Percentiles rank a stretch among this genome's conserved stretches.
Conservation (phyloP, 2,888 invertebrate species). For the Polyploca ridens region DNA sequence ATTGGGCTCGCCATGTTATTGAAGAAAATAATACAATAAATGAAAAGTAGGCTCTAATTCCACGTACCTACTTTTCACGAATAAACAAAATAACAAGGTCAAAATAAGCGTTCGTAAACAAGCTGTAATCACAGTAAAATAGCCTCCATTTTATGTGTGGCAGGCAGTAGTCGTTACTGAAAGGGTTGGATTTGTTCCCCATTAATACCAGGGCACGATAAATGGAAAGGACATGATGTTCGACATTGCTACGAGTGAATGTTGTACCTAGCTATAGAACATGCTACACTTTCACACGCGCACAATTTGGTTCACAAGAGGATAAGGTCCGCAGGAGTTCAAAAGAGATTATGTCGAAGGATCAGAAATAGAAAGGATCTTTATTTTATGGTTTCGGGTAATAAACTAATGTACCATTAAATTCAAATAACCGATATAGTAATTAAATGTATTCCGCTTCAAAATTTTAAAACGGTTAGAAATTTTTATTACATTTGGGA, state of each 20-base stretch:
- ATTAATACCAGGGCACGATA: conserved; percentile 12
- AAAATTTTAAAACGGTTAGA: too few relatives aligned
- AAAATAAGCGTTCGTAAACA: not conserved
- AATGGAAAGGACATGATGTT: not conserved
- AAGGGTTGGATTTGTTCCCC: conserved; percentile 9
- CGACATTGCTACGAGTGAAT: not conserved
- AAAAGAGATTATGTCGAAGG: conserved; percentile 16
- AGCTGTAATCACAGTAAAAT: not conserved
- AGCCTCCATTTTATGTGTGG: not conserved
- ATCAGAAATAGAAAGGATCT: not conserved
- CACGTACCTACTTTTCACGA: not conserved
- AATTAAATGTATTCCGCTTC: too few relatives aligned
- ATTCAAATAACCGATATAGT: too few relatives aligned
- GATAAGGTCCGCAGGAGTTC: conserved; percentile 35
- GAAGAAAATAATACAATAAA: not conserved
- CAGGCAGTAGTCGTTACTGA: not conserved
- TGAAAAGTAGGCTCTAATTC: not conserved
- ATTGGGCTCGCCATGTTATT: not conserved
- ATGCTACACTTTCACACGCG: conserved; percentile 13
- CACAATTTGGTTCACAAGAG: conserved; percentile 44
- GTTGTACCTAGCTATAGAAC: not conserved
- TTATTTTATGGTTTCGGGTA: not conserved
- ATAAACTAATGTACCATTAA: not conserved
- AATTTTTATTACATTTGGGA: too few relatives aligned
- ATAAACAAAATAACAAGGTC: not conserved